phyloP scores from a whole-genome alignment of 1,140 invertebrate species.

The Psilanteris sp. region DNA sequence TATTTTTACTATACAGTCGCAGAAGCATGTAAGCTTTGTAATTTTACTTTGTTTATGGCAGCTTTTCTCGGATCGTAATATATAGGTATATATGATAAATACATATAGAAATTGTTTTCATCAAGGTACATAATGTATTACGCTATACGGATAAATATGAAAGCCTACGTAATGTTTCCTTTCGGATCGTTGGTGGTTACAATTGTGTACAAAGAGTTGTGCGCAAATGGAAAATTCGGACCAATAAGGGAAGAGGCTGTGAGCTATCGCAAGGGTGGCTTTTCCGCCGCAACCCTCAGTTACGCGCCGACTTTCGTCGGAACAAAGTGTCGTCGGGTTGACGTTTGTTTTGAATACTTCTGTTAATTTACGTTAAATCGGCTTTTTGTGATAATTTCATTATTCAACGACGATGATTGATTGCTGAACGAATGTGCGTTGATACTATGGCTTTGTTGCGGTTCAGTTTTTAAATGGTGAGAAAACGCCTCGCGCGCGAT shows the following conservation, averaged over 20 bases:
- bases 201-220: constrained; percentile 20
- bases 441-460: background rate
- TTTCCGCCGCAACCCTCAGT: constrained; percentile 67
- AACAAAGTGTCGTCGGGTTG: constrained; percentile 27
- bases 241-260: constrained; percentile 32
- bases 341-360: background rate
- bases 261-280: constrained; percentile 48
- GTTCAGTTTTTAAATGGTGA: constrained; percentile 30
- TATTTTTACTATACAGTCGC: too few species aligned
- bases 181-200: constrained; percentile 5
- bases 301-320: constrained; percentile 64
- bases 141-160: too few species aligned
- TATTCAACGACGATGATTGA: background rate
- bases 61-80: too few species aligned
- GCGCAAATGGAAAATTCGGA: constrained; percentile 37
- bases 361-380: background rate
- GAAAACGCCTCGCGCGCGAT: constrained; percentile 45
- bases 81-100: too few species aligned
- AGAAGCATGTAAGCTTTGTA: too few species aligned
- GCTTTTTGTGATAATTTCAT: background rate
- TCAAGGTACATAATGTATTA: too few species aligned
- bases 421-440: constrained; percentile 1
- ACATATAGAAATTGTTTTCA: too few species aligned
- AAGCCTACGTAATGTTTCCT: background rate
- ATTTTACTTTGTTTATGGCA: too few species aligned